These are phyloP conservation scores for Pegoplata infirma DNA, from an alignment of 2,888 invertebrate species.

Conservation along the genomic window DNA sequence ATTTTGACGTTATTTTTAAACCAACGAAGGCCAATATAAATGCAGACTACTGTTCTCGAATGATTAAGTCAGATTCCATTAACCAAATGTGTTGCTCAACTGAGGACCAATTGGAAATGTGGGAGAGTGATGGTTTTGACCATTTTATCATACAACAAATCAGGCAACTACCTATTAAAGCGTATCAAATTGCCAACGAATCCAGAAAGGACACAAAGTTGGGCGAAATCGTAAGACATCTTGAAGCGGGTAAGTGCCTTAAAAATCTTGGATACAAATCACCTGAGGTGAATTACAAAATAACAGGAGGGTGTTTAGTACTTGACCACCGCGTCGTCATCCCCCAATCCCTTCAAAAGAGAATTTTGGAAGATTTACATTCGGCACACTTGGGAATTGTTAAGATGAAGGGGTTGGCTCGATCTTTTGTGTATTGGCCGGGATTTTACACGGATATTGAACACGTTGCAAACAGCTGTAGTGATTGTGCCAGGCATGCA, in stretches of 20 bases:
- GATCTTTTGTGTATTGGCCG: slow-evolving; percentile 6
- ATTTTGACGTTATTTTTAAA: slow-evolving; percentile 20
- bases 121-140: slow-evolving; percentile 16
- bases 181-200: not conserved
- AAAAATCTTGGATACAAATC: not conserved
- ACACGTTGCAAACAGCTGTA: slow-evolving; percentile 4
- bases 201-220: not conserved
- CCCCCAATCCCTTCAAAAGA: not conserved
- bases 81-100: not conserved
- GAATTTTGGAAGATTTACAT: slow-evolving; percentile 10
- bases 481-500: slow-evolving; percentile 11
- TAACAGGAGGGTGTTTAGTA: not conserved
- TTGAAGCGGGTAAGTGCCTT: not conserved
- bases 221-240: not conserved
- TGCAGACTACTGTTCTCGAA: slow-evolving; percentile 18
- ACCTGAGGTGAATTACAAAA: slow-evolving; percentile 14
- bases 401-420: slow-evolving; percentile 15
- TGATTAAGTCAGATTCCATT: not conserved
- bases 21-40: slow-evolving; percentile 13
- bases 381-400: too few relatives aligned
- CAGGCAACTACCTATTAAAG: not conserved
- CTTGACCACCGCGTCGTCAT: slow-evolving; percentile 6
- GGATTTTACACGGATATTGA: slow-evolving; percentile 14
- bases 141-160: not conserved
- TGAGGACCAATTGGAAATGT: too few relatives aligned